Percentiles rank a stretch among this genome's conserved stretches.
These are phyloP conservation scores for Leptocoma aspasia DNA, from an alignment of 2,113 vertebrate genomes.

Conservation along the genomic window DNA sequence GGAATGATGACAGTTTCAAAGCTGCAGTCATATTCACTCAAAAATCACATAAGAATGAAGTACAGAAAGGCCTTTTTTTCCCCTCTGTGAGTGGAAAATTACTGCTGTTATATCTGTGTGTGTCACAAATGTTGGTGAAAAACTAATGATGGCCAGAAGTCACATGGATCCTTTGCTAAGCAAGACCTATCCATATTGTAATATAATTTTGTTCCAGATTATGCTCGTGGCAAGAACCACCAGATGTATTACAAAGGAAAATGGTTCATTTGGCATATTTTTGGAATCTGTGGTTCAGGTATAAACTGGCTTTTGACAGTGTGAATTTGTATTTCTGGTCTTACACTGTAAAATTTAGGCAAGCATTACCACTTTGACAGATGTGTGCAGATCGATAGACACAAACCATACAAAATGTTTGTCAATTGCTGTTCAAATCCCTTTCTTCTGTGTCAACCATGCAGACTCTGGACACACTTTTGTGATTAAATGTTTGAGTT, in stretches of 20 bases:
- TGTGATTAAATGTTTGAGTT: neutral
- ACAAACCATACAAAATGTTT: neutral
- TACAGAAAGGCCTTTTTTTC: neutral
- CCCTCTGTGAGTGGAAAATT: neutral
- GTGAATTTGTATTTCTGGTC: neutral
- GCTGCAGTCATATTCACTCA: neutral
- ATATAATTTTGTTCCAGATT: neutral
- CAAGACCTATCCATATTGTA: neutral
- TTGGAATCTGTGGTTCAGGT: neutral
- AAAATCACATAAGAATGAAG: neutral
- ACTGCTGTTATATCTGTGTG: neutral
- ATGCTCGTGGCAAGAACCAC: neutral
- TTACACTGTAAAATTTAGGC: neutral
- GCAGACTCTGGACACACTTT: neutral
- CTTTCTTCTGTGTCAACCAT: neutral
- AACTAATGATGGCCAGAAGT: neutral
- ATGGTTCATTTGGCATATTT: neutral
- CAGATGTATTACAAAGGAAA: neutral
- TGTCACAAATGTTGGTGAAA: neutral
- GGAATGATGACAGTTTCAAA: neutral
- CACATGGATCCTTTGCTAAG: neutral
- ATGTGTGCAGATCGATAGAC: neutral
- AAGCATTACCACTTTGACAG: neutral
- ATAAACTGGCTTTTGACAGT: neutral
- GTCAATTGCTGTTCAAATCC: neutral